Base-by-base conservation (phyloP, 2,113 vertebrate genomes). In the Xenus cinereus region DNA sequence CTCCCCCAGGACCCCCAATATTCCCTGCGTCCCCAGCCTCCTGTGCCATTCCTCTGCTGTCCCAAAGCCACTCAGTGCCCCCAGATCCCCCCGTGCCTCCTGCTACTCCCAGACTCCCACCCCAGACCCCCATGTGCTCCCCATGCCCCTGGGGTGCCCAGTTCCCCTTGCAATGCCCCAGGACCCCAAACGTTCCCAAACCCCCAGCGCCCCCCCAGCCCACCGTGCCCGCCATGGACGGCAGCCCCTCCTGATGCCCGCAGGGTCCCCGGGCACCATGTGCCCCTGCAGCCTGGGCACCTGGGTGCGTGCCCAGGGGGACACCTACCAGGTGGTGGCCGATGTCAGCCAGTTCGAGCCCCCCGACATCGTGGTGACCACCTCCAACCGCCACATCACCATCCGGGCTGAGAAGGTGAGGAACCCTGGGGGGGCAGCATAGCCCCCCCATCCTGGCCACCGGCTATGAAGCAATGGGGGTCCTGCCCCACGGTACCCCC, bases 381-480 rank as follows among this genome's bases (percentile, higher is more conserved):
- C 98, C 37, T 99, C 97, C 97, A 98, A 98, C 92, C 98, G 98
- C 90, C 89, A 97, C 2, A 94, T 99, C 0, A 54, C 98, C 94
- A 98, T 99, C 93, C 98, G 98, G 9, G 99, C 99, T 1, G 98
- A 99, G 95, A 99, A 99, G 98, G 98, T 99, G 69, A 97, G 96
- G 48, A 11, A n/a, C 5, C 0, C 37, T 0, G 0, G 13, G 30
- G 27, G 18, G 12, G 5, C 14, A 76, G 35, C 37, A 35, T 27
- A 28, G n/a, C 7, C 9, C 35, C 28, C 2, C 21, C 8, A 14
- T 15, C 23, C 59, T 9, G 3, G 8, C 6, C 28, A 20, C 14
- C 0, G 0, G 30, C 26, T 9, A 4, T 2, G 33, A n/a, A 35
- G 62, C 6, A 14, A 3, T 0, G 14, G 9, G 39, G 24, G 9